These are phyloP conservation scores for Phaonia tiefii DNA, from an alignment of 2,888 invertebrate genomes.

Conservation along the genomic window DNA sequence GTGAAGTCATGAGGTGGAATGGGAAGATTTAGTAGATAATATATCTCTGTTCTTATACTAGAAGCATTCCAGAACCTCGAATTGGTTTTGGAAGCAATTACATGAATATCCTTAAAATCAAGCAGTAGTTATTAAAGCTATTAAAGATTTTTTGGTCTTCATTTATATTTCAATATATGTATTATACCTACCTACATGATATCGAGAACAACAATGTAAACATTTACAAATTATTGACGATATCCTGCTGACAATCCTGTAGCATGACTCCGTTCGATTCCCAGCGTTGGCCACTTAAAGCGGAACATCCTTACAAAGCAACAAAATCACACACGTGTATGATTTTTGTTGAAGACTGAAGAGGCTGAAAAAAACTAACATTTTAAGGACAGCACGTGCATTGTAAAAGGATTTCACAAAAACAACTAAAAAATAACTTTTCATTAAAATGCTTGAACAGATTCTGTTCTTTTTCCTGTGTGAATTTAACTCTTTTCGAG, in stretches of 20 bases:
- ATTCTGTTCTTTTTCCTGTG: constrained; percentile 61
- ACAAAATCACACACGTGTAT: constrained; percentile 52
- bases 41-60: not conserved
- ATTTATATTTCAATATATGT: no score
- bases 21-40: not conserved
- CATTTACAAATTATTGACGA: not conserved
- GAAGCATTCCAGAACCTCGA: not conserved
- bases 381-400: constrained; percentile 59
- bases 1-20: not conserved
- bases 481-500: constrained; percentile 59
- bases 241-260: constrained; percentile 58
- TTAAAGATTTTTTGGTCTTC: no score
- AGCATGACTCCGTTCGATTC: constrained; percentile 49
- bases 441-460: constrained; percentile 32
- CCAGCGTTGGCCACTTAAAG: constrained; percentile 16
- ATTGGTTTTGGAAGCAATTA: no score
- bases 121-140: no score
- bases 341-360: constrained; percentile 43
- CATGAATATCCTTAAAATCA: no score
- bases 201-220: not conserved
- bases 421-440: constrained; percentile 24
- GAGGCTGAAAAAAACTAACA: constrained; percentile 45
- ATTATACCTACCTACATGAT: no score
- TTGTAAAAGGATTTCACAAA: constrained; percentile 28
- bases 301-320: constrained; percentile 37